Evolutionary conservation across 2,888 invertebrate species (phyloP).

Genomic region (Pemphredon lugubris): DNA sequence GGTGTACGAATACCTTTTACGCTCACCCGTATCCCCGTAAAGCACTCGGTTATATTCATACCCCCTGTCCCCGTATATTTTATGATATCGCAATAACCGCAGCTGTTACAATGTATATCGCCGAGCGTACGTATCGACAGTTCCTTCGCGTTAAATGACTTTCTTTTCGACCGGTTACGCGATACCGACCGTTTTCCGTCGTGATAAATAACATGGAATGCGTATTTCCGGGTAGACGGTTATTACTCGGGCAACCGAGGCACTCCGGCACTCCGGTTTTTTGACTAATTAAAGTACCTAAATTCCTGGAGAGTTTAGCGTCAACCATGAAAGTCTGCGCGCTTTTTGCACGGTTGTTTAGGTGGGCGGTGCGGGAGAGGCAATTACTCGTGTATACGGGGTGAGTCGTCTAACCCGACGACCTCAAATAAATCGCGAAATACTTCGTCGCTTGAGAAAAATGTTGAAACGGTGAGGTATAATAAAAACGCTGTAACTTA

Average conservation of each 20-base stretch:
- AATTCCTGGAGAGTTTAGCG: slow-evolving; percentile 1
- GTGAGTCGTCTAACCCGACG: too few relatives aligned
- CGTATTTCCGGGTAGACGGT: too few relatives aligned
- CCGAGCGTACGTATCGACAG: slow-evolving; percentile 28
- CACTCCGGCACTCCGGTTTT: not conserved
- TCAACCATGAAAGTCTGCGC: not conserved
- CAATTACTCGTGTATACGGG: not conserved
- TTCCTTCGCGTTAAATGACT: slow-evolving; percentile 7
- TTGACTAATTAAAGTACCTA: slow-evolving; percentile 28
- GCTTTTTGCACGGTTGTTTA: slow-evolving; percentile 2
- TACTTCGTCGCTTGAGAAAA: too few relatives aligned
- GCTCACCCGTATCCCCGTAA: too few relatives aligned
- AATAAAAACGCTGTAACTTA: too few relatives aligned
- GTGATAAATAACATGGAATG: slow-evolving; percentile 7
- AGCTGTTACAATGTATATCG: slow-evolving; percentile 51
- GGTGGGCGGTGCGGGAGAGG: not conserved
- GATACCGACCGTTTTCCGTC: slow-evolving; percentile 4
- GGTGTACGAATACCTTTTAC: too few relatives aligned
- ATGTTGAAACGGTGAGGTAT: too few relatives aligned
- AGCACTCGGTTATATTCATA: slow-evolving; percentile 25
- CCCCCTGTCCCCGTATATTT: slow-evolving; percentile 22
- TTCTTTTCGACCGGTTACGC: too few relatives aligned
- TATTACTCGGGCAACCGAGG: too few relatives aligned
- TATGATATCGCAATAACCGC: slow-evolving; percentile 41
- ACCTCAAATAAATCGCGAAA: too few relatives aligned